These are phyloP conservation scores for Chrysolina haemoptera DNA, from an alignment of 2,888 invertebrate species.

Conservation along the genomic window DNA sequence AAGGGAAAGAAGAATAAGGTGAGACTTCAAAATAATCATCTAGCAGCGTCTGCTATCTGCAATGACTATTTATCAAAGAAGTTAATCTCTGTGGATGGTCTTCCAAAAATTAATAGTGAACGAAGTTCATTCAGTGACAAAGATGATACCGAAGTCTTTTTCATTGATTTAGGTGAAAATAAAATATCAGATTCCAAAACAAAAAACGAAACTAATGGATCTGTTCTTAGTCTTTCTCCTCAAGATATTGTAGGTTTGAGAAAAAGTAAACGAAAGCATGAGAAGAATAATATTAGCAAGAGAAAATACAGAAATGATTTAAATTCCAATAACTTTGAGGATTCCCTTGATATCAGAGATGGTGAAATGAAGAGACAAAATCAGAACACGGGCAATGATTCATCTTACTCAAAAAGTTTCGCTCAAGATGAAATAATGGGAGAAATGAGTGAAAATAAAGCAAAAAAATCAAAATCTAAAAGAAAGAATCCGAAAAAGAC, in stretches of 20 bases:
- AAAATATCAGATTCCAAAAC: background rate
- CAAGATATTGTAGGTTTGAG: background rate
- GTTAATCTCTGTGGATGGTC: background rate
- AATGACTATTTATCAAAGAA: background rate
- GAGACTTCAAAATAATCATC: background rate
- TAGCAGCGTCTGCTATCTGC: background rate
- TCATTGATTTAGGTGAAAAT: conserved; percentile 19
- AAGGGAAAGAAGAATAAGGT: background rate
- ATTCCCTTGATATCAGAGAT: background rate
- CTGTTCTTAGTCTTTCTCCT: background rate
- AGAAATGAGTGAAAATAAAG: background rate
- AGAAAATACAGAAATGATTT: background rate
- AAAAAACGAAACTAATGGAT: background rate
- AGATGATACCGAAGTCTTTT: conserved; percentile 20
- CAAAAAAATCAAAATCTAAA: background rate
- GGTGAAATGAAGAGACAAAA: background rate
- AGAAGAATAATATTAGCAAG: background rate
- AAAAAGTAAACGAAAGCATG: background rate
- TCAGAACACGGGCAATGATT: too few relatives aligned
- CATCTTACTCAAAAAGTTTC: too few relatives aligned
- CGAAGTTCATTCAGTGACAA: background rate
- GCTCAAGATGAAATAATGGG: too few relatives aligned
- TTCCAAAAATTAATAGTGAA: background rate
- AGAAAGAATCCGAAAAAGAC: background rate
- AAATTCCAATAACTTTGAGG: background rate